phyloP scores from a whole-genome alignment of 2,797 vertebrate species.

The Ctenosaura bakeri region DNA sequence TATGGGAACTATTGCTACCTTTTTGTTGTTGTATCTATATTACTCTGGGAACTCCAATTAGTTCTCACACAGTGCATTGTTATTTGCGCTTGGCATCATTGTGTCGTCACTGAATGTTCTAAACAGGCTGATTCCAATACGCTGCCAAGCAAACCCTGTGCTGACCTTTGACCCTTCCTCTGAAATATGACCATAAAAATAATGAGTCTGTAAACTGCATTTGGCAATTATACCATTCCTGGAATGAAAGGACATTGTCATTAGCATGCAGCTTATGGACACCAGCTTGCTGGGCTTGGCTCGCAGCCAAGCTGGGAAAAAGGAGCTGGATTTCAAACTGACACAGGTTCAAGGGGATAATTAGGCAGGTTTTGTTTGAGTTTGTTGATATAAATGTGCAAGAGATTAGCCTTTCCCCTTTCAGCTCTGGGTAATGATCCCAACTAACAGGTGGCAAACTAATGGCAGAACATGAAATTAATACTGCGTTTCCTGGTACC shows the following conservation, averaged over 20 bases:
- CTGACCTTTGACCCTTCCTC: slow-evolving; percentile 78
- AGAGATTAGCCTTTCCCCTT: slow-evolving; percentile 83
- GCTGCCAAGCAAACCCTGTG: slow-evolving; percentile 77
- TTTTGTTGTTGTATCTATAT: slow-evolving; percentile 34
- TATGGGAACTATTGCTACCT: neutral
- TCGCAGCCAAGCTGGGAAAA: slow-evolving; percentile 85
- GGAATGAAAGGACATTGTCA: slow-evolving; percentile 89
- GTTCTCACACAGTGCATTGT: neutral
- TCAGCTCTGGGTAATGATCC: slow-evolving; percentile 90
- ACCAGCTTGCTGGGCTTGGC: slow-evolving; percentile 89
- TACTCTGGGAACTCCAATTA: neutral
- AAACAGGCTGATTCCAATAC: slow-evolving; percentile 68
- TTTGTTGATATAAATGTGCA: slow-evolving; percentile 86
- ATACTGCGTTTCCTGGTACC: slow-evolving; percentile 92
- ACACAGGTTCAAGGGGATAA: slow-evolving; percentile 92
- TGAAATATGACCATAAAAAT: slow-evolving; percentile 85
- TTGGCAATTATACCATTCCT: slow-evolving; percentile 86
- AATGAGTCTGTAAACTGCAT: slow-evolving; percentile 86
- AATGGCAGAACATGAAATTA: slow-evolving; percentile 92
- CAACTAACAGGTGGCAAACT: slow-evolving; percentile 96
- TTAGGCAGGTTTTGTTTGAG: slow-evolving; percentile 85
- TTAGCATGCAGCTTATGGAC: slow-evolving; percentile 89
- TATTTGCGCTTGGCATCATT: neutral
- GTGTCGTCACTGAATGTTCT: slow-evolving; percentile 63
- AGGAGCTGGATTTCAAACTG: slow-evolving; percentile 81